Evolutionary conservation across 1,140 invertebrate genomes (phyloP).

Genomic region (Micrasema longulum): DNA sequence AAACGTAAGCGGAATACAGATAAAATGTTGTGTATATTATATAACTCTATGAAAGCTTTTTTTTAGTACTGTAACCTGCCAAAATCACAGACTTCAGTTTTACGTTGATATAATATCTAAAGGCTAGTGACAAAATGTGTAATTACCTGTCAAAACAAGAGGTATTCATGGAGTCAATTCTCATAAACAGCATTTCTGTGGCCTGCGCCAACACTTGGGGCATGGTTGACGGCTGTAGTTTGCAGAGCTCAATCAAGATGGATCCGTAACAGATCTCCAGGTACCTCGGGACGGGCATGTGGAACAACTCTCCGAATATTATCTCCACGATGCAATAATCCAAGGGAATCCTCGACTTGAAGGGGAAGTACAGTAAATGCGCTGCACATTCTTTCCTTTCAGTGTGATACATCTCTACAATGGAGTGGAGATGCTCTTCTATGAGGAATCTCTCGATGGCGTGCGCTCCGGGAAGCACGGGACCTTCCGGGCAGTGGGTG

Average conservation of each 20-base stretch:
- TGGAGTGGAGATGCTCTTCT: constrained; percentile 96
- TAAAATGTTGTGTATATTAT: background rate
- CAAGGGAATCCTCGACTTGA: constrained; percentile 94
- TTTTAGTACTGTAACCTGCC: too few species aligned
- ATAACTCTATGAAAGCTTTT: too few species aligned
- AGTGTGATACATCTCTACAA: constrained; percentile 88
- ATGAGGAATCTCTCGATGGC: constrained; percentile 98
- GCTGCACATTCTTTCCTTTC: constrained; percentile 96
- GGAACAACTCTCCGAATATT: constrained; percentile 94
- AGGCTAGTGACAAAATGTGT: too few species aligned
- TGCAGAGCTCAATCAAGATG: constrained; percentile 96
- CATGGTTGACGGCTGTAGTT: constrained; percentile 95
- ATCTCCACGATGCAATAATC: constrained; percentile 99
- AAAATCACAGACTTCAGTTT: background rate
- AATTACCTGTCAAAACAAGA: constrained; percentile 91
- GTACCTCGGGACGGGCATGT: constrained; percentile 88
- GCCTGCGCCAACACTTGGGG: constrained; percentile 98
- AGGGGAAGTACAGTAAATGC: constrained; percentile 91
- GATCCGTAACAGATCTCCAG: constrained; percentile 96
- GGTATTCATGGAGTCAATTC: constrained; percentile 97
- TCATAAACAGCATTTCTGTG: constrained; percentile 95
- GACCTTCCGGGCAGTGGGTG: constrained; percentile 96
- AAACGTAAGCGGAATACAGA: too few species aligned
- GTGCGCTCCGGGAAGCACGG: constrained; percentile 92
- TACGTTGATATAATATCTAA: background rate